phyloP scores from a whole-genome alignment of 2,797 vertebrate genomes.

The Diplodus puntazzo region DNA sequence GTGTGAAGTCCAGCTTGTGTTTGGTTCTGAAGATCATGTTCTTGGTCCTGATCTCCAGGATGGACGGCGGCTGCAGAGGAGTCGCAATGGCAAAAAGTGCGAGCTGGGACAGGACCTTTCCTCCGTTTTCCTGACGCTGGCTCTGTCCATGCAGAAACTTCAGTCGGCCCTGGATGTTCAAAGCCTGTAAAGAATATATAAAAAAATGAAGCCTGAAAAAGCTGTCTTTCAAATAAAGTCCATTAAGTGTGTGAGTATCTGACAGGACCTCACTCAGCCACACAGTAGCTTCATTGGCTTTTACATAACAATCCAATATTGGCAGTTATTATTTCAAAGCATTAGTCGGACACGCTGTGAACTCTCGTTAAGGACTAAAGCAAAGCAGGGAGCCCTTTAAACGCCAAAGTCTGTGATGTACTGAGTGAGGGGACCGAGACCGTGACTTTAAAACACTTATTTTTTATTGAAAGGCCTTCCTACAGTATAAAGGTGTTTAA shows the following conservation, averaged over 20 bases:
- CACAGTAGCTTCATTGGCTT: background rate
- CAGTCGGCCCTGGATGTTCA: conserved; percentile 86
- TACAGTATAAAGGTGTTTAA: too few relatives aligned
- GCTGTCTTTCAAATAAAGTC: background rate
- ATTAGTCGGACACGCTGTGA: background rate
- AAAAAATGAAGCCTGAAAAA: background rate
- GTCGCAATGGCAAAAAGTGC: conserved; percentile 88
- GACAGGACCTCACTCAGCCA: background rate
- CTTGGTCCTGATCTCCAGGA: conserved; percentile 89
- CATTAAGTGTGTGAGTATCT: background rate
- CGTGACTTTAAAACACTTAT: too few relatives aligned
- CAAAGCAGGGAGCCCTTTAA: too few relatives aligned
- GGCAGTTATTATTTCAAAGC: background rate
- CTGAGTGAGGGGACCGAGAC: too few relatives aligned
- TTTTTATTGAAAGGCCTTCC: too few relatives aligned
- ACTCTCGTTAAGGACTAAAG: too few relatives aligned
- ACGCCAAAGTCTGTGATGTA: too few relatives aligned
- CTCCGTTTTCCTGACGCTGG: conserved; percentile 70
- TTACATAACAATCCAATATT: too few relatives aligned
- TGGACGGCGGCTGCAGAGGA: conserved; percentile 86
- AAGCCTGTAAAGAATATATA: conserved; percentile 71
- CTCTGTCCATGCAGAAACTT: conserved; percentile 88
- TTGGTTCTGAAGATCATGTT: conserved; percentile 91
- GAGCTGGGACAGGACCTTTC: conserved; percentile 76
- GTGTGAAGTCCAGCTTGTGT: conserved; percentile 92